A percentile compares a stretch with the other conserved stretches of the same genome.
Evolutionary conservation across 1,140 invertebrate genomes (phyloP).

Genomic region (Drosophila melanica): DNA sequence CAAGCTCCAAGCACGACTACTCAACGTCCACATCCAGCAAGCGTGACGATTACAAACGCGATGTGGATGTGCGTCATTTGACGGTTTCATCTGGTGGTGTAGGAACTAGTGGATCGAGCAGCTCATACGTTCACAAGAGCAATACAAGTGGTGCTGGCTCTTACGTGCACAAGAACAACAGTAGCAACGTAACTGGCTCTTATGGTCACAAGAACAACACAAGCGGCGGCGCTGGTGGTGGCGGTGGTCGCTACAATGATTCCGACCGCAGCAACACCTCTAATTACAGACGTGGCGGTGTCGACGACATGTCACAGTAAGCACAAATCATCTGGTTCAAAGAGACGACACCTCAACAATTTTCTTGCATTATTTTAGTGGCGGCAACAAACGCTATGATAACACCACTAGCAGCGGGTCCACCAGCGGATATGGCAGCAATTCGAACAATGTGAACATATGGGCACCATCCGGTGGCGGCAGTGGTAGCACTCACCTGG

Average conservation of each 20-base stretch:
- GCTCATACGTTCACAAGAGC: conserved; percentile 64
- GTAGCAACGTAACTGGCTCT: conserved; percentile 42
- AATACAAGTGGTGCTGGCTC: conserved; percentile 55
- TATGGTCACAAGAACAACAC: conserved; percentile 68
- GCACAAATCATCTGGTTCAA: background rate
- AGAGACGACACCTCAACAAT: background rate
- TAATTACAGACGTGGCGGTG: conserved; percentile 65
- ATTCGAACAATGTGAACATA: conserved; percentile 67
- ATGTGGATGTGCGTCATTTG: conserved; percentile 72
- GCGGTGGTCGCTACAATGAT: conserved; percentile 67
- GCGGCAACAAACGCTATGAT: conserved; percentile 76
- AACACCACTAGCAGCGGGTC: conserved; percentile 62
- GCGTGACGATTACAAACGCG: conserved; percentile 72
- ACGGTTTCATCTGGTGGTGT: conserved; percentile 48
- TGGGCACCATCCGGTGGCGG: conserved; percentile 61
- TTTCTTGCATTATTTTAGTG: conserved; percentile 17
- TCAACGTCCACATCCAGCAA: conserved; percentile 62
- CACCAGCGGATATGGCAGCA: conserved; percentile 62
- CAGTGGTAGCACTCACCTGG: conserved; percentile 57
- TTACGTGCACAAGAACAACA: conserved; percentile 66
- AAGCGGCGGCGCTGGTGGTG: conserved; percentile 41
- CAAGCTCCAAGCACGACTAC: conserved; percentile 69
- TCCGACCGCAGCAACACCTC: conserved; percentile 63
- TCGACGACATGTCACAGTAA: conserved; percentile 70
- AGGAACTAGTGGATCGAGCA: conserved; percentile 47